phyloP scores from a whole-genome alignment of 2,888 invertebrate genomes.

The Trichogramma evanescens region DNA sequence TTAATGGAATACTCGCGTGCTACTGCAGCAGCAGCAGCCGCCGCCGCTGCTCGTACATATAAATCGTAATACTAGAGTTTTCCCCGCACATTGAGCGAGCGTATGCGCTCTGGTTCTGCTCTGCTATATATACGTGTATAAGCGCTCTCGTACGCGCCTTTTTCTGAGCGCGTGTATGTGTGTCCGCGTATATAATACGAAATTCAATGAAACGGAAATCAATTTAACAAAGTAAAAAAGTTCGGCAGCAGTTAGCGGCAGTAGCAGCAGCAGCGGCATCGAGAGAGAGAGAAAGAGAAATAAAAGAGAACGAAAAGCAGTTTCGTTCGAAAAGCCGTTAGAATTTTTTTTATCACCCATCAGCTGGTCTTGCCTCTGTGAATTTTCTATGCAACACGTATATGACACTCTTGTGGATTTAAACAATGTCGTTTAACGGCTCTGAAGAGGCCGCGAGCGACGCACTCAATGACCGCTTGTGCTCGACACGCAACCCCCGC shows the following conservation, averaged over 20 bases:
- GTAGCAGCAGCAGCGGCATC: not conserved
- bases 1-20: constrained; percentile 2
- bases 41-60: too few species aligned
- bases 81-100: not conserved
- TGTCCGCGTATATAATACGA: too few species aligned
- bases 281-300: constrained; percentile 2
- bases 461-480: too few species aligned
- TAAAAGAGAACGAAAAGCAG: constrained; percentile 12
- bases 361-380: too few species aligned
- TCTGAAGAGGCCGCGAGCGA: too few species aligned
- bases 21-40: too few species aligned
- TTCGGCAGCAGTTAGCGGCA: too few species aligned
- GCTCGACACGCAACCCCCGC: too few species aligned
- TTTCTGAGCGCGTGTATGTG: too few species aligned
- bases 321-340: constrained; percentile 17
- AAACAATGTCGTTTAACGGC: too few species aligned
- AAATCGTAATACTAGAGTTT: not conserved
- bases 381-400: too few species aligned
- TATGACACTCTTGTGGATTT: too few species aligned
- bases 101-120: constrained; percentile 4
- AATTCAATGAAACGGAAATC: constrained; percentile 20
- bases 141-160: not conserved
- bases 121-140: constrained; percentile 1
- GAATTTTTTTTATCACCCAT: constrained; percentile 7
- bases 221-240: constrained; percentile 13